phyloP scores from a whole-genome alignment of 2,888 invertebrate species.

The Trachelus tabidus region DNA sequence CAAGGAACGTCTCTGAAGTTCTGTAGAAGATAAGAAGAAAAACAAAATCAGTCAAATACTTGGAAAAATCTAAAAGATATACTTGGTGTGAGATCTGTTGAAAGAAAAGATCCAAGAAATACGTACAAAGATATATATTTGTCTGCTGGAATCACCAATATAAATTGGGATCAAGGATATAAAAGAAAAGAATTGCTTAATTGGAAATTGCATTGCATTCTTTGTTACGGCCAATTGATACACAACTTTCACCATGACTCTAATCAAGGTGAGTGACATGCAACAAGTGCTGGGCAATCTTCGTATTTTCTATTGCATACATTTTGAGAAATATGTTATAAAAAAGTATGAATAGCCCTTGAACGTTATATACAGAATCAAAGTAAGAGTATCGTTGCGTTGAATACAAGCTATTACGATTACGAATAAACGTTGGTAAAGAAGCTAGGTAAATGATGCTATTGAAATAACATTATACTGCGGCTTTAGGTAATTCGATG shows the following conservation, averaged over 20 bases:
- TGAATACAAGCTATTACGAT: neutral
- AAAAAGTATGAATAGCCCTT: neutral
- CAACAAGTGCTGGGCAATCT: conserved; percentile 32
- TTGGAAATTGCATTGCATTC: neutral
- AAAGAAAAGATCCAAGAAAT: neutral
- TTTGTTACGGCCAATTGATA: neutral
- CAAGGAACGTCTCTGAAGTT: conserved; percentile 31
- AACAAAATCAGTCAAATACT: neutral
- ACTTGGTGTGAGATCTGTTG: neutral
- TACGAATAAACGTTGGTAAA: neutral
- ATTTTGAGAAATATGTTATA: neutral
- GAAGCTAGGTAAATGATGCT: neutral
- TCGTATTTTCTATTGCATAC: neutral
- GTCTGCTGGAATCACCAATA: neutral
- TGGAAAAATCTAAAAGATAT: neutral
- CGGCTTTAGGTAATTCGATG: neutral
- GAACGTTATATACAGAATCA: neutral
- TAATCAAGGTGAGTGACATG: conserved; percentile 50
- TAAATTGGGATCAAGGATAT: neutral
- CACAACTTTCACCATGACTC: conserved; percentile 37
- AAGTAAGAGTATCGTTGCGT: neutral
- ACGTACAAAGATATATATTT: neutral
- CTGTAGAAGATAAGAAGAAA: neutral
- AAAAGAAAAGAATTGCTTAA: neutral
- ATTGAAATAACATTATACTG: neutral